Evolutionary conservation across 2,888 invertebrate species (phyloP).

Genomic region (Anagyrus pseudococci): DNA sequence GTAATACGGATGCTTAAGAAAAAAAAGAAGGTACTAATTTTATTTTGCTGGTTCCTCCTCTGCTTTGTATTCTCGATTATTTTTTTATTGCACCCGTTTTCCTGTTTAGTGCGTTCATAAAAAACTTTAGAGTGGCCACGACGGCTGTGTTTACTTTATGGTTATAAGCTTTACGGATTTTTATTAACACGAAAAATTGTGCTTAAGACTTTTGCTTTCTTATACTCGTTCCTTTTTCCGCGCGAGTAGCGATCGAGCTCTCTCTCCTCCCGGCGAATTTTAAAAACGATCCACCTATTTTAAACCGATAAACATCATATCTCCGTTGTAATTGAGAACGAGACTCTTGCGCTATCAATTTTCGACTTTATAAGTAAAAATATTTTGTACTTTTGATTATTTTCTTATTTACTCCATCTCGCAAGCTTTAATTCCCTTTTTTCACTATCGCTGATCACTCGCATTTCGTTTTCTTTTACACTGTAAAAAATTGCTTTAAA

Average conservation of each 20-base stretch:
- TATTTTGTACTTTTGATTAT: conserved; percentile 14
- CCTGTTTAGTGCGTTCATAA: conserved; percentile 33
- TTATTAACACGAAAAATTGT: conserved; percentile 34
- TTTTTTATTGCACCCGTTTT: conserved; percentile 34
- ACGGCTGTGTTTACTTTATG: conserved; percentile 18
- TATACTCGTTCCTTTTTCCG: conserved; percentile 19
- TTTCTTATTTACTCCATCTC: conserved; percentile 16
- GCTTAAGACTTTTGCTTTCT: conserved; percentile 20
- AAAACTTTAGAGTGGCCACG: conserved; percentile 28
- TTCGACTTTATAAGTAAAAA: conserved; percentile 36
- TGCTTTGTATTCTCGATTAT: conserved; percentile 9
- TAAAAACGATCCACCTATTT: conserved; percentile 27
- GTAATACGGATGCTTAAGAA: conserved; percentile 25
- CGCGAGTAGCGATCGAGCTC: conserved; percentile 15
- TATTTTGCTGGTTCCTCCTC: conserved; percentile 19
- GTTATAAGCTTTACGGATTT: conserved; percentile 29
- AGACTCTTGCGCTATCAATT: conserved; percentile 44
- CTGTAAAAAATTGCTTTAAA: too few species aligned
- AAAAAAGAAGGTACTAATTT: conserved; percentile 9
- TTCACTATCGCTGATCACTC: conserved; percentile 9
- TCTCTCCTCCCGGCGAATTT: conserved; percentile 17
- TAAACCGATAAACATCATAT: conserved; percentile 32
- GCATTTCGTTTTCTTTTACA: conserved; percentile 1
- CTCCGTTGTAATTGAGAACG: conserved; percentile 41
- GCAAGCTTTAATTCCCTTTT: too few species aligned